These are phyloP conservation scores for Drosophila neotestacea DNA, from an alignment of 2,888 invertebrate species.

Conservation along the genomic window DNA sequence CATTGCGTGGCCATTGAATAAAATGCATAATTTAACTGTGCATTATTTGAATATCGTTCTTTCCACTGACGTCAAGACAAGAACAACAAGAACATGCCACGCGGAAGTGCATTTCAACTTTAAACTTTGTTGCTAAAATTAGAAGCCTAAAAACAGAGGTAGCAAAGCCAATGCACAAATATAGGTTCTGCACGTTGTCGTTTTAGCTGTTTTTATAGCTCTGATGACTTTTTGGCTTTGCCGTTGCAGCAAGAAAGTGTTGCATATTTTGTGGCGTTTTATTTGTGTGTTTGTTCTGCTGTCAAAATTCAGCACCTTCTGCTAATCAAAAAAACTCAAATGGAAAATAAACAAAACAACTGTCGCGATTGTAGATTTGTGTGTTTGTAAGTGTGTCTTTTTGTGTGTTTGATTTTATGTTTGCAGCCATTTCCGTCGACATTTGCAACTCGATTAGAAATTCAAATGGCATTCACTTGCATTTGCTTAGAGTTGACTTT, in stretches of 20 bases:
- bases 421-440: slow-evolving; percentile 60
- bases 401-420: slow-evolving; percentile 39
- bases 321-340: slow-evolving; percentile 44
- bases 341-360: slow-evolving; percentile 1
- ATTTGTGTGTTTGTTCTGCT: slow-evolving; percentile 27
- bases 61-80: slow-evolving; percentile 58
- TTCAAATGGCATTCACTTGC: slow-evolving; percentile 72
- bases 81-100: slow-evolving; percentile 30
- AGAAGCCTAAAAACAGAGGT: slow-evolving; percentile 54
- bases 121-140: slow-evolving; percentile 70
- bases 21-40: slow-evolving; percentile 47
- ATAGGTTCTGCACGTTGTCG: slow-evolving; percentile 6
- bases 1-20: slow-evolving; percentile 9
- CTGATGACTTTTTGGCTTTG: slow-evolving; percentile 46
- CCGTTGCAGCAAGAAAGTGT: slow-evolving; percentile 20
- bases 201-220: slow-evolving; percentile 6
- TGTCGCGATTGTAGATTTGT: slow-evolving; percentile 5
- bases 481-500: slow-evolving; percentile 39
- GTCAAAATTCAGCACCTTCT: slow-evolving; percentile 46
- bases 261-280: slow-evolving; percentile 64
- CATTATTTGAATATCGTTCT: slow-evolving; percentile 62
- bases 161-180: slow-evolving; percentile 11
- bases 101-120: slow-evolving; percentile 54
- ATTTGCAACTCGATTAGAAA: slow-evolving; percentile 66
- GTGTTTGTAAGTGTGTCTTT: slow-evolving; percentile 5